Percentiles rank a stretch among this genome's conserved stretches.
Conservation (phyloP, 2,888 invertebrate species). For the Petrolisthes cinctipes region DNA sequence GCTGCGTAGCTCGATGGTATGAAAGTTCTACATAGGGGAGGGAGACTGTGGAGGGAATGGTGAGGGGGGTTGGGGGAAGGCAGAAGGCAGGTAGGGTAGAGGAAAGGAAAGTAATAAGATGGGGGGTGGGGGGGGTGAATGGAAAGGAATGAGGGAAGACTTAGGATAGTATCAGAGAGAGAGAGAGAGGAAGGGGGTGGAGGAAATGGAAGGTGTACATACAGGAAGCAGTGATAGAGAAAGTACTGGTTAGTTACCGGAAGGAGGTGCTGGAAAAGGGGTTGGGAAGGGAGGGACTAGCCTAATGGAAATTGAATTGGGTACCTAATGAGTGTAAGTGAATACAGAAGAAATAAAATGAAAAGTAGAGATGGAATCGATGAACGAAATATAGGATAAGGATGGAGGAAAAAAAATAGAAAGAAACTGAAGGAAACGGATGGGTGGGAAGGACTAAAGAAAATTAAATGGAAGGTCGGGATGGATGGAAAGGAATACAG, state of each 20-base stretch:
- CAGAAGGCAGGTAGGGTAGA: neutral
- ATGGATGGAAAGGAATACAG: no score
- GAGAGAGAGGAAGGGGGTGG: conserved; percentile 25
- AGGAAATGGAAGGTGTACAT: neutral
- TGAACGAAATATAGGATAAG: neutral
- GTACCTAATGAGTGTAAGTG: no score
- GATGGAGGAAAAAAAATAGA: no score
- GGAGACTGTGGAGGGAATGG: neutral
- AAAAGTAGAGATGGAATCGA: neutral
- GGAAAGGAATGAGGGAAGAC: conserved; percentile 12
- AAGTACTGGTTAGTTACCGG: no score
- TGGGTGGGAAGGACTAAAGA: no score
- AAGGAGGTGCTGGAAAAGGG: no score
- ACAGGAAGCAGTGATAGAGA: no score
- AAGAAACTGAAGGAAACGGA: no score
- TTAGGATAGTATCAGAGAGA: neutral
- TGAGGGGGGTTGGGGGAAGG: neutral
- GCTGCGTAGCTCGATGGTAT: neutral
- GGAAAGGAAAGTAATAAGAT: neutral
- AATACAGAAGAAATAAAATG: no score
- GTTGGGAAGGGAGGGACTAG: no score
- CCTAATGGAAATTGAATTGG: no score
- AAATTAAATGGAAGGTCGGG: no score
- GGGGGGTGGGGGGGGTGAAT: neutral
- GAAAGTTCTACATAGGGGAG: neutral